Base-by-base conservation (phyloP, 2,797 vertebrate species). In the Sebastolobus alascanus region DNA sequence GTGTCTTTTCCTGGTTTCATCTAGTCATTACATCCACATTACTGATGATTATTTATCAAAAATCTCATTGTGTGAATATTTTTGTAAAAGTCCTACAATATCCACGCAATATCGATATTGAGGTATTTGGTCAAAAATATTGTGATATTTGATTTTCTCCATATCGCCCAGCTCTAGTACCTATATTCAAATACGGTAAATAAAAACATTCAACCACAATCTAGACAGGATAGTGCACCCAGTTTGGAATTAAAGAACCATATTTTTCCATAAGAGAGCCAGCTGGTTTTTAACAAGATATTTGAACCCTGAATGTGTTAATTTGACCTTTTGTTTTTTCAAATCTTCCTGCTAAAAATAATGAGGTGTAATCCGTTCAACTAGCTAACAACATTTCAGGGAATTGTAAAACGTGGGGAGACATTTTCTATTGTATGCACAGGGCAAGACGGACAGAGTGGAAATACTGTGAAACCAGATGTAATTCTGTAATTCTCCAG, bases 311-410 rank as follows among this genome's bases (percentile, higher is more conserved):
- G 67, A 61, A 90, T 95, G 90, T 96, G 94, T 97, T 96, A 96
- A 95, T 90, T 93, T 93, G 96, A 95, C 95, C 94, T 95, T 50
- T 94, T 91, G 96, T 92, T 95, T 84, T 35, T 58, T 65, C 87
- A 61, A 85, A 88, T 86, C 84, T 93, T 84, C 81, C 91, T 92
- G 89, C 87, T 86, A 90, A 95, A 95, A 95, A 95, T 90, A 93
- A 90, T 89, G 88, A 94, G 93, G 92, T 91, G 90, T 95, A 95
- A 96, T 94, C 94, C 91, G 87, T 96, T 95, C 94, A 95, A 95
- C 93, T 94, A 95, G 94, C 93, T 95, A 94, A 95, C 93, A 93
- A 94, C 93, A 93, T 95, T 96, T 96, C 85, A 89, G 94, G 94
- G 94, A 95, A 93, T 90, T 91, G 90, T 95, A 94, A 96, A 94